phyloP scores from a whole-genome alignment of 2,888 invertebrate genomes.

The Synergus laeviventris region DNA sequence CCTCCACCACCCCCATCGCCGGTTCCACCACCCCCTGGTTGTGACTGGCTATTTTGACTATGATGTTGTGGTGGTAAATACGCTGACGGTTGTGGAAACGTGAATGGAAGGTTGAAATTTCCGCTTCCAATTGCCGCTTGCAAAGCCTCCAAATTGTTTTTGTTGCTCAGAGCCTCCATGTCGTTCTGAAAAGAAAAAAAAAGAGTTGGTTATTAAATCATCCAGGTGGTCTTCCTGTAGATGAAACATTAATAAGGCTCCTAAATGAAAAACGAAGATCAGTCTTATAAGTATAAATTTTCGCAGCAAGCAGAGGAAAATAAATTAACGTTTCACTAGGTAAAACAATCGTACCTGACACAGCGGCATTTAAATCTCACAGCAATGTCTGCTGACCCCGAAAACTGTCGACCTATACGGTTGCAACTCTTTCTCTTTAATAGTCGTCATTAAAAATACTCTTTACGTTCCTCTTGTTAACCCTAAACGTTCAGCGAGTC shows the following conservation, averaged over 20 bases:
- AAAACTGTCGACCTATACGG: conserved; percentile 29
- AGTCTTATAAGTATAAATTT: not conserved
- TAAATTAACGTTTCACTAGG: not conserved
- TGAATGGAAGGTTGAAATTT: conserved; percentile 78
- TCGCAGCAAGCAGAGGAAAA: not conserved
- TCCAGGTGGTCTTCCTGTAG: not conserved
- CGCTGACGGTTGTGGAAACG: conserved; percentile 77
- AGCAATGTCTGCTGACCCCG: conserved; percentile 18
- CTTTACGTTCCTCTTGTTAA: conserved; percentile 20
- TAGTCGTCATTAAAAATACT: conserved; percentile 23
- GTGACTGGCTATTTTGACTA: conserved; percentile 61
- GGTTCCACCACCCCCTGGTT: conserved; percentile 68
- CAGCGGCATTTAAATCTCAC: conserved; percentile 25
- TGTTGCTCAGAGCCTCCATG: conserved; percentile 64
- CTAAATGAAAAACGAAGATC: not conserved
- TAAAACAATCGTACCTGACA: conserved; percentile 30
- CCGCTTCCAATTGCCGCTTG: conserved; percentile 68
- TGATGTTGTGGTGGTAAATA: conserved; percentile 78
- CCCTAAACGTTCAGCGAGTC: conserved; percentile 2
- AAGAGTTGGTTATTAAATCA: not conserved
- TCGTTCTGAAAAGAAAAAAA: conserved; percentile 52
- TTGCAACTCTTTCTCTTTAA: conserved; percentile 33
- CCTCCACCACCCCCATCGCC: conserved; percentile 76
- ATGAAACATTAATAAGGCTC: not conserved
- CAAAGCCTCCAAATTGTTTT: conserved; percentile 68